Conservation (phyloP, 2,888 invertebrate species). For the Hybos culiciformis region DNA sequence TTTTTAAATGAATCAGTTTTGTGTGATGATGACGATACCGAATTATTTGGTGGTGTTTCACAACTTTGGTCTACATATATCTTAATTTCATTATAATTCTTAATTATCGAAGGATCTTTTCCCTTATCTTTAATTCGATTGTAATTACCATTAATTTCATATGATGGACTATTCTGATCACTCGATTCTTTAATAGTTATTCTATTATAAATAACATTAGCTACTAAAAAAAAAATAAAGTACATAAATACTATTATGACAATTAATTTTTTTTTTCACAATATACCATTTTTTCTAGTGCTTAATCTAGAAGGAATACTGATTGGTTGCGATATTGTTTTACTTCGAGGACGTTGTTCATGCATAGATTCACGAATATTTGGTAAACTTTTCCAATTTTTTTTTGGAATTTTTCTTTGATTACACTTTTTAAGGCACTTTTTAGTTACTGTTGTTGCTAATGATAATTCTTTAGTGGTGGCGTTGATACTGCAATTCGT, state of each 20-base stretch:
- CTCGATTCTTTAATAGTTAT: neutral
- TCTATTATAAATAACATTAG: neutral
- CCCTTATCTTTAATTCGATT: neutral
- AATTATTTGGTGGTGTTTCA: no score
- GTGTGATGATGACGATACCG: conserved; percentile 10
- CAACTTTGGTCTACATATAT: conserved; percentile 29
- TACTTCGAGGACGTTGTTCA: conserved; percentile 15
- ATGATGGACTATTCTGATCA: neutral
- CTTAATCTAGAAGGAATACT: conserved; percentile 30
- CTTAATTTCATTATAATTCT: conserved; percentile 35
- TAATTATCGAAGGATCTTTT: conserved; percentile 13
- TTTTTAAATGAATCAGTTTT: conserved; percentile 1
- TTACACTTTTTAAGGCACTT: neutral
- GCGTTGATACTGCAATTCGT: neutral
- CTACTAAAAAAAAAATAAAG: no score
- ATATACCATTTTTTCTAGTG: conserved; percentile 5
- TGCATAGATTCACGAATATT: conserved; percentile 23
- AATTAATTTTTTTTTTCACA: no score
- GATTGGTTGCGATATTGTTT: conserved; percentile 23
- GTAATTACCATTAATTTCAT: neutral
- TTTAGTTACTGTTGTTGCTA: neutral
- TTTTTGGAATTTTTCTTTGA: neutral
- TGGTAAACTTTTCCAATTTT: conserved; percentile 35
- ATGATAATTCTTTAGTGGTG: neutral
- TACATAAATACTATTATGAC: no score